phyloP scores from a whole-genome alignment of 1,140 invertebrate species.

The Drosophila watanabei region DNA sequence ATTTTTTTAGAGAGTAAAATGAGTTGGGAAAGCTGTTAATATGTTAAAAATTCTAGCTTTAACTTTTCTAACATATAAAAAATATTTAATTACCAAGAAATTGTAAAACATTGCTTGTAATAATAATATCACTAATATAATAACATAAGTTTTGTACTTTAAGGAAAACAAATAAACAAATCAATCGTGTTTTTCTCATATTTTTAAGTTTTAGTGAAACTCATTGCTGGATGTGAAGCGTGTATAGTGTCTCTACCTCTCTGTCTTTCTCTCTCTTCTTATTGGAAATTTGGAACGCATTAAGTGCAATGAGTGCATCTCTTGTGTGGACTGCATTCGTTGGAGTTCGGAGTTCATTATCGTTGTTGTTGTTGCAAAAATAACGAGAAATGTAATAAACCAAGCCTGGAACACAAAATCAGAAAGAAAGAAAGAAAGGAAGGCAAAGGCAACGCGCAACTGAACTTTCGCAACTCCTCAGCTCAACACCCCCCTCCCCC shows the following conservation, averaged over 20 bases:
- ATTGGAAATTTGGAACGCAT: constrained; percentile 16
- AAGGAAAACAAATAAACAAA: too few species aligned
- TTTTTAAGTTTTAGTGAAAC: neutral
- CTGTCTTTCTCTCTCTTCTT: neutral
- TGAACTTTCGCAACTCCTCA: constrained; percentile 52
- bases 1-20: neutral
- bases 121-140: too few species aligned
- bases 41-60: neutral
- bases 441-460: constrained; percentile 38
- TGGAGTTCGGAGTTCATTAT: constrained; percentile 26
- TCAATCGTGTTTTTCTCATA: too few species aligned
- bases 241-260: neutral
- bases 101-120: too few species aligned
- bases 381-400: constrained; percentile 8
- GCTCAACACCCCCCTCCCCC: neutral
- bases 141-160: too few species aligned
- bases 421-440: constrained; percentile 1
- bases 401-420: constrained; percentile 25
- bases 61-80: neutral
- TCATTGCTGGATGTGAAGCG: neutral
- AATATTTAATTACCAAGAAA: neutral
- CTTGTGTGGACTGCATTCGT: constrained; percentile 9
- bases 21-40: neutral
- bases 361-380: constrained; percentile 9
- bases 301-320: constrained; percentile 17